A percentile compares a stretch with the other conserved stretches of the same genome.
Conservation (phyloP, 2,113 vertebrate species). For the Cheirogaleus medius region DNA sequence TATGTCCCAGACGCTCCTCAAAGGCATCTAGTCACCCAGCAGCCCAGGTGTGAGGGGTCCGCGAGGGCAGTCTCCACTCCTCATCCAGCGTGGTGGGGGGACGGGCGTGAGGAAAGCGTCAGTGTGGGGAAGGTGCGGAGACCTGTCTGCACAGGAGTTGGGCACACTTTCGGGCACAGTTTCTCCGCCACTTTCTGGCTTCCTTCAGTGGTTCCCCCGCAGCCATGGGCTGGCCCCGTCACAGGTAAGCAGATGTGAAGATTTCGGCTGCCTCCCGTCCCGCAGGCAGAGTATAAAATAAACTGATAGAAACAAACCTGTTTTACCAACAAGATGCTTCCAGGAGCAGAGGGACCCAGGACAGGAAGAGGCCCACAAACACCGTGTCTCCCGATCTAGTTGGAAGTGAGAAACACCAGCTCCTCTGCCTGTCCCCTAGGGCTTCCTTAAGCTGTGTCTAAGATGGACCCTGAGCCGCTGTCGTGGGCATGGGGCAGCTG, state of each 20-base stretch:
- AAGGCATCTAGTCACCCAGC: not conserved
- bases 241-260: not conserved
- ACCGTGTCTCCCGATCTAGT: fast-evolving
- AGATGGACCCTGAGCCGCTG: not conserved
- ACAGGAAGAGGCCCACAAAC: not conserved
- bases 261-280: no score
- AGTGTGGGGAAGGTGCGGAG: not conserved
- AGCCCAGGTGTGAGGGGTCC: not conserved
- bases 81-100: fast-evolving
- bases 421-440: fast-evolving
- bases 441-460: no score
- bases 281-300: not conserved
- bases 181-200: not conserved
- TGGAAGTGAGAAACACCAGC: not conserved
- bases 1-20: not conserved
- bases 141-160: fast-evolving
- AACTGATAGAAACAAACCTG: fast-evolving
- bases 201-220: fast-evolving
- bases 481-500: no score
- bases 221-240: not conserved
- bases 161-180: not conserved
- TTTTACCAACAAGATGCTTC: not conserved
- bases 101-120: not conserved
- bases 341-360: not conserved
- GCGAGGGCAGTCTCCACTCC: fast-evolving